phyloP scores from a whole-genome alignment of 2,113 vertebrate genomes.

The Eublepharis macularius region DNA sequence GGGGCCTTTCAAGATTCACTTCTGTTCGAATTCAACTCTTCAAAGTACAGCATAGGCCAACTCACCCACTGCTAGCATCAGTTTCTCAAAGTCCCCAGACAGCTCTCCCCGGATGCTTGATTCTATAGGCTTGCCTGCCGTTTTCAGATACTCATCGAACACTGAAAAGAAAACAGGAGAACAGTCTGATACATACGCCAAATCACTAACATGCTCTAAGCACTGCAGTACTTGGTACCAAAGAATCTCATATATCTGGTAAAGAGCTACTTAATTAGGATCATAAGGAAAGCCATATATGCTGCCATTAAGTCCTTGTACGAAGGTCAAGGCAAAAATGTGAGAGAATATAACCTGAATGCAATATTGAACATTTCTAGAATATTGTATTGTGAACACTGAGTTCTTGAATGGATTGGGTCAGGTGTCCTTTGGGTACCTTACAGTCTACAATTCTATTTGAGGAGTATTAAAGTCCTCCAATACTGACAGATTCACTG shows the following conservation, averaged over 20 bases:
- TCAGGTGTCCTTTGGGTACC: background rate
- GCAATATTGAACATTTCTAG: background rate
- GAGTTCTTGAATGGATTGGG: background rate
- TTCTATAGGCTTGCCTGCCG: slow-evolving; percentile 87
- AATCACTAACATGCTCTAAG: background rate
- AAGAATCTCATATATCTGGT: background rate
- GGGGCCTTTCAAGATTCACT: background rate
- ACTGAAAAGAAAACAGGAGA: slow-evolving; percentile 71
- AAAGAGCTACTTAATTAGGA: background rate
- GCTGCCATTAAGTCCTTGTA: too few species aligned
- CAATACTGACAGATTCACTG: background rate
- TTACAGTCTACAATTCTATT: background rate
- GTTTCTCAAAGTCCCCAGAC: slow-evolving; percentile 93
- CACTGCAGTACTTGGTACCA: background rate
- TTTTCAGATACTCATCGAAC: slow-evolving; percentile 92
- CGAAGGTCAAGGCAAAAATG: too few species aligned
- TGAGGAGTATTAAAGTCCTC: background rate
- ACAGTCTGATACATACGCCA: background rate
- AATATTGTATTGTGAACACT: background rate
- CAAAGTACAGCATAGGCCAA: background rate
- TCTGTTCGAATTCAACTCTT: background rate
- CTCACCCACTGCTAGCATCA: slow-evolving; percentile 95
- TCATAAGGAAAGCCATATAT: too few species aligned
- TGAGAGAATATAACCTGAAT: background rate
- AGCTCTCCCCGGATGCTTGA: slow-evolving; percentile 92